Percentiles rank a stretch among this genome's conserved stretches.
phyloP scores from a whole-genome alignment of 2,797 vertebrate genomes.

The Chrosomus eos region DNA sequence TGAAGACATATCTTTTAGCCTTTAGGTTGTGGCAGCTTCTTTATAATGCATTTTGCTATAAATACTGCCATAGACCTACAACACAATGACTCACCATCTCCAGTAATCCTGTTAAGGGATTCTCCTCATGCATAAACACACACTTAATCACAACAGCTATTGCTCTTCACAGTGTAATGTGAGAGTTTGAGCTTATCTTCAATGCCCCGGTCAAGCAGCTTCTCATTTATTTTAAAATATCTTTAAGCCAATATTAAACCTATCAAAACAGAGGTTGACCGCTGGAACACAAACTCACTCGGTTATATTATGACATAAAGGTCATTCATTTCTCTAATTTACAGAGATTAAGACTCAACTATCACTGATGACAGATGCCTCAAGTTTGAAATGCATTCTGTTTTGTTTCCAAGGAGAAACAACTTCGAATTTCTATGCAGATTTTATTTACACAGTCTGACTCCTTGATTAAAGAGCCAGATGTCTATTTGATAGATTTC shows the following conservation, averaged over 20 bases:
- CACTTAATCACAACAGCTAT: constrained; percentile 9
- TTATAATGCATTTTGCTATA: constrained; percentile 56
- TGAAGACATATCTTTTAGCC: constrained; percentile 61
- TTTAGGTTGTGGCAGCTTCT: constrained; percentile 48
- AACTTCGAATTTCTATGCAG: neutral
- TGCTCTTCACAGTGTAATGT: constrained; percentile 15
- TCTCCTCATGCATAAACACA: constrained; percentile 44
- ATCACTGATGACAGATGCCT: constrained; percentile 1
- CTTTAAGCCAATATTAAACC: constrained; percentile 1
- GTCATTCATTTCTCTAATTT: neutral
- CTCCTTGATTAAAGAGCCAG: neutral
- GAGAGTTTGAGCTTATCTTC: constrained; percentile 22
- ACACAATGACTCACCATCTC: constrained; percentile 45
- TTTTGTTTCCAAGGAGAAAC: neutral
- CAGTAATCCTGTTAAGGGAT: constrained; percentile 34
- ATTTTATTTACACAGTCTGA: neutral
- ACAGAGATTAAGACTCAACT: neutral
- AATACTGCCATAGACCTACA: constrained; percentile 45
- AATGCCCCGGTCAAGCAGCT: constrained; percentile 21
- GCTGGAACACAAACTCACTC: neutral
- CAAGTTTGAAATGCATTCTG: neutral
- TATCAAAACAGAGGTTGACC: neutral
- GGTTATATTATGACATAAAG: neutral
- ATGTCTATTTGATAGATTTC: neutral
- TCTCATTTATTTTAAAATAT: constrained; percentile 1